Base-by-base conservation (phyloP, 2,888 invertebrate genomes). In the Dorcus parallelipipedus region DNA sequence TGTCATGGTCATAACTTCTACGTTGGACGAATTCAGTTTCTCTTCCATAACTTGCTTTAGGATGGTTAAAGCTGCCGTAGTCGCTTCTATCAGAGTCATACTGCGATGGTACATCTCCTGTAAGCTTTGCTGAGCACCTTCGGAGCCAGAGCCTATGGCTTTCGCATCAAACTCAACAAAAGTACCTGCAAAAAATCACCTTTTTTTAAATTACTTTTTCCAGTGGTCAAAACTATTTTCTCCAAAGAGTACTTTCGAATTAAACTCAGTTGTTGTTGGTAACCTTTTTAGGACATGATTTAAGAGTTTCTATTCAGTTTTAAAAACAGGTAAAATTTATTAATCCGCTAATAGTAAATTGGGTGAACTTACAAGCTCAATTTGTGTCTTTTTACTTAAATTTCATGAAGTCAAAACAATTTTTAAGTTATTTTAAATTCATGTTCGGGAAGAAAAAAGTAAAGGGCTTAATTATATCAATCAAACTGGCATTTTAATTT, bases 21-120 rank as follows among this genome's bases (percentile, higher is more conserved):
- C 97, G 79, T 99, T 99, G 56, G 91, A 94, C 60, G 95, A 92
- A 61, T 92, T 97, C 2, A 99, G 81, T 78, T 98, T 99, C 78
- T 99, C 99, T 76, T 99, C 99, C 99, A 99, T 99, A 0, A 99
- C 98, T 80, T 99, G 98, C 78, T 99, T 99, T 20, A 99, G 81
- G 70, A 98, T 98, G 9, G 91, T 93, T 54, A 99, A 81, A 0
- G 96, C 91, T 9, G 93, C 82, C 73, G 93, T 94, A 62, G 93
- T 90, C 0, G 97, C 98, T 81, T 98, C 97, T 64, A 89, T 88
- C 52, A 99, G 78, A 0, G 93, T 94, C 92, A 99, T 95, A 20
- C 94, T 91, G 82, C 93, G 84, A 69, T 87, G 86, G 68, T 84
- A 89, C 9, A 85, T 82, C 71, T 89, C 89, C 79, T 88, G 81